These are phyloP conservation scores for Chaetodon trifascialis DNA, from an alignment of 2,113 vertebrate species.

Conservation along the genomic window DNA sequence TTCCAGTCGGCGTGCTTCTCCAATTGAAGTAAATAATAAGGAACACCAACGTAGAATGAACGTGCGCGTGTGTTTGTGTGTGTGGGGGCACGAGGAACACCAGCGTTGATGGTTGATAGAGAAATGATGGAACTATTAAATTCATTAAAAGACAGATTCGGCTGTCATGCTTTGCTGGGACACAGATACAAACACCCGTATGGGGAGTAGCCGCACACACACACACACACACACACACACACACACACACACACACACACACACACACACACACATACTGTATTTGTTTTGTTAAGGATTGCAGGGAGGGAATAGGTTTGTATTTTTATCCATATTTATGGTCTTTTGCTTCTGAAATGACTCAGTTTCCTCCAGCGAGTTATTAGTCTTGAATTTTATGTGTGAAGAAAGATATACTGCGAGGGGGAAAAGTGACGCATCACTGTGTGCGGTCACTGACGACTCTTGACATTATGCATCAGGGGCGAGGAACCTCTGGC, in stretches of 20 bases:
- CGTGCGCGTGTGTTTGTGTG: constrained; percentile 23
- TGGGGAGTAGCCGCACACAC: constrained; percentile 10
- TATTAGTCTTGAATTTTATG: constrained; percentile 20
- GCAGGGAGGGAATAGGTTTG: constrained; percentile 5
- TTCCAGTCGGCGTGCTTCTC: constrained; percentile 61
- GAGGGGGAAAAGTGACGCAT: constrained; percentile 27
- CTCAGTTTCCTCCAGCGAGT: constrained; percentile 28
- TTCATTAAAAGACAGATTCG: constrained; percentile 69
- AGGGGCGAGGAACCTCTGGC: background rate
- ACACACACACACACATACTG: background rate
- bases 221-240: constrained; percentile 21
- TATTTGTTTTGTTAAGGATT: constrained; percentile 32
- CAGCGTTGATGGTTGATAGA: constrained; percentile 68
- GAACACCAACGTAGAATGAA: constrained; percentile 73
- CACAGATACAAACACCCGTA: constrained; percentile 53
- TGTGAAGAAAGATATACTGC: constrained; percentile 49
- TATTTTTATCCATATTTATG: constrained; percentile 41
- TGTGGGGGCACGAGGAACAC: constrained; percentile 55
- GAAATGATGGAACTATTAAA: constrained; percentile 77
- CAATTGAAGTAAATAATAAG: constrained; percentile 67
- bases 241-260: constrained; percentile 6
- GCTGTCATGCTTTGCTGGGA: constrained; percentile 60
- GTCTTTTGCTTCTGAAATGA: constrained; percentile 41
- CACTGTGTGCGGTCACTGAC: constrained; percentile 32
- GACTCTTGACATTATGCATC: background rate